Evolutionary conservation across 2,888 invertebrate genomes (phyloP).

Genomic region (Drosophila trichaetosa): DNA sequence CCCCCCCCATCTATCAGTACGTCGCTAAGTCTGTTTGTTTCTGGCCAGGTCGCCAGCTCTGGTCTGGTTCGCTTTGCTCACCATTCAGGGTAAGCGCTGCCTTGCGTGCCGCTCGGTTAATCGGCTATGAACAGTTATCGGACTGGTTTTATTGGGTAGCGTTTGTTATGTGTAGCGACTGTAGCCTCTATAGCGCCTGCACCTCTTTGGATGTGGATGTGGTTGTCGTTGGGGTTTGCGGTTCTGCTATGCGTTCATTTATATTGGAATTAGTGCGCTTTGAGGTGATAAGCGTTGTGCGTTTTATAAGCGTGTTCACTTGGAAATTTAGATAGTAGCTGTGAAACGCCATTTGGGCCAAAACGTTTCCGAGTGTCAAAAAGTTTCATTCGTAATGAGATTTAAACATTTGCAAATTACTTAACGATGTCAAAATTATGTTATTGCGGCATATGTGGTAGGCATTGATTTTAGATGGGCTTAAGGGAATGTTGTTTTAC

Average conservation of each 20-base stretch:
- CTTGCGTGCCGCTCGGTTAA: constrained; percentile 78
- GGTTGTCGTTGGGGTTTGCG: constrained; percentile 26
- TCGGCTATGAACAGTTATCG: constrained; percentile 80
- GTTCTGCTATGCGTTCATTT: constrained; percentile 38
- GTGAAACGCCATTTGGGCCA: constrained; percentile 39
- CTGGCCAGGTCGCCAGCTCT: constrained; percentile 30
- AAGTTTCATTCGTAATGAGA: constrained; percentile 28
- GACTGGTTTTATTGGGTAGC: constrained; percentile 78
- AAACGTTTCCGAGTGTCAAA: constrained; percentile 41
- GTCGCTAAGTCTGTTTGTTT: constrained; percentile 2
- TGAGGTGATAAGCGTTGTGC: constrained; percentile 69
- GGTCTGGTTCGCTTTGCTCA: constrained; percentile 55
- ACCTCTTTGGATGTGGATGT: constrained; percentile 19
- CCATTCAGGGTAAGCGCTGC: constrained; percentile 34
- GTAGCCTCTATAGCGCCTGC: constrained; percentile 7
- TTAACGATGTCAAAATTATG: constrained; percentile 18
- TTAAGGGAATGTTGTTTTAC: neutral
- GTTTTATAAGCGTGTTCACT: constrained; percentile 76
- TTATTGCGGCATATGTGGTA: neutral
- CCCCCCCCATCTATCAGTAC: neutral
- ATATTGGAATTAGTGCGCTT: constrained; percentile 79
- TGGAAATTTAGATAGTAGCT: constrained; percentile 70
- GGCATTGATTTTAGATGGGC: neutral
- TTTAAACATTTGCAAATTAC: constrained; percentile 31
- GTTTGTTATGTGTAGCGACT: constrained; percentile 67